These are phyloP conservation scores for Parauchenoglanis punctatus DNA, from an alignment of 2,797 vertebrate genomes.

Conservation along the genomic window DNA sequence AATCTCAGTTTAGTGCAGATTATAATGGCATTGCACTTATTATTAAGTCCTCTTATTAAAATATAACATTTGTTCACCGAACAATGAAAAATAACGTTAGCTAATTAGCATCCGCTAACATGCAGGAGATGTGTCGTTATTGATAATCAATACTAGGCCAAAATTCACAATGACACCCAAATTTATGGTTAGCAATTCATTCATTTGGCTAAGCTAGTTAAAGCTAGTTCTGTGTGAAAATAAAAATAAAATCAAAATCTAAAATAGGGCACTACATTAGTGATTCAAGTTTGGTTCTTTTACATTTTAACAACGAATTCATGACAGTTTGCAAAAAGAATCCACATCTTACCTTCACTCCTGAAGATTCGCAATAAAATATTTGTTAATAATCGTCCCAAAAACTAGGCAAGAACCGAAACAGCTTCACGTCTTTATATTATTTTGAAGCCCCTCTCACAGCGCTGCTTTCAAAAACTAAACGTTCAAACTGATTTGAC, in stretches of 20 bases:
- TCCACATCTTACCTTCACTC: neutral
- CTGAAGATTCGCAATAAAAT: neutral
- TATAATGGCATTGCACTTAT: neutral
- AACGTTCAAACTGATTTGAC: conserved; percentile 58
- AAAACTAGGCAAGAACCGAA: neutral
- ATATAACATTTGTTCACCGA: neutral
- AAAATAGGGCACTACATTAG: neutral
- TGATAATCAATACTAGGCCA: neutral
- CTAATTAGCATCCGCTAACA: neutral
- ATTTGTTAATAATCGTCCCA: no score
- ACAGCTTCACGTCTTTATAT: neutral
- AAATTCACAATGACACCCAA: neutral
- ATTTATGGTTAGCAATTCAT: neutral
- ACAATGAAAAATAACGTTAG: neutral
- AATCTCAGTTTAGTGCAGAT: neutral
- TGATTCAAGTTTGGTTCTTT: neutral
- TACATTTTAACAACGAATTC: neutral
- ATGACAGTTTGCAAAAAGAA: neutral
- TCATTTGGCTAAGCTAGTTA: neutral
- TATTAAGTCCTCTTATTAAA: neutral
- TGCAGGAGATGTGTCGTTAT: neutral
- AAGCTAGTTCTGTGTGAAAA: neutral
- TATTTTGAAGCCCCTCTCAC: neutral
- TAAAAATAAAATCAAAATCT: neutral
- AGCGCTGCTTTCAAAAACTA: conserved; percentile 2